Percentiles rank a stretch among this genome's conserved stretches.
These are phyloP conservation scores for human DNA, from an alignment of 2,113 vertebrate genomes.

Conservation along the genomic window DNA sequence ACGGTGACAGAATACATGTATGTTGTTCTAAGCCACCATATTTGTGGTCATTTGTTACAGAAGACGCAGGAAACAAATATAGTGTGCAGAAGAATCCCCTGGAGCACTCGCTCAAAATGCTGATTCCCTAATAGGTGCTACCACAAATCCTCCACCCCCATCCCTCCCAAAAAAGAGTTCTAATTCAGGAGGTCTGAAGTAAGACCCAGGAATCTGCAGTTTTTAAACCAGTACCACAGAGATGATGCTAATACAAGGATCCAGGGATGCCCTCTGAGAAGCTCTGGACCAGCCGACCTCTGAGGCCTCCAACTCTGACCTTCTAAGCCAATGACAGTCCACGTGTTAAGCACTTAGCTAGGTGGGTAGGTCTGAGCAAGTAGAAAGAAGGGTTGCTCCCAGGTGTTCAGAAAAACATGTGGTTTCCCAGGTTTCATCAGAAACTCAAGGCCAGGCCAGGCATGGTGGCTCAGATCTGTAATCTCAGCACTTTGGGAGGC, in stretches of 20 bases:
- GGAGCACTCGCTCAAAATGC: neutral
- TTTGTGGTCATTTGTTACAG: neutral
- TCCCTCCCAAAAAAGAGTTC: neutral
- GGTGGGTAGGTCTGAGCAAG: neutral
- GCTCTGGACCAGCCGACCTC: neutral
- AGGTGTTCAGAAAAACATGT: neutral
- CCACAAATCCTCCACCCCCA: neutral
- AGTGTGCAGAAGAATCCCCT: neutral
- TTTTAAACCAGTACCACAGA: neutral
- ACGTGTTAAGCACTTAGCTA: rapidly evolving
- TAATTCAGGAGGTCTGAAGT: neutral
- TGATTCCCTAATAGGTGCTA: neutral
- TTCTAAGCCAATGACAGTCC: neutral
- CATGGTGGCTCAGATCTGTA: too few species aligned
- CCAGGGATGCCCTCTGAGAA: neutral
- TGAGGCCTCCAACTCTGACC: neutral
- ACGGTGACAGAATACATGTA: neutral
- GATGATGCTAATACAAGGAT: neutral
- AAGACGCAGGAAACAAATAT: neutral
- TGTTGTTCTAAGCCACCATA: neutral
- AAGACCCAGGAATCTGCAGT: neutral
- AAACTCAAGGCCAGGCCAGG: neutral
- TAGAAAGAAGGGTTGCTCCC: neutral
- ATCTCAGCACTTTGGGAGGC: too few species aligned
- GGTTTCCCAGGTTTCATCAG: neutral